Evolutionary conservation across 2,113 vertebrate genomes (phyloP).

Genomic region (Holacanthus passer): DNA sequence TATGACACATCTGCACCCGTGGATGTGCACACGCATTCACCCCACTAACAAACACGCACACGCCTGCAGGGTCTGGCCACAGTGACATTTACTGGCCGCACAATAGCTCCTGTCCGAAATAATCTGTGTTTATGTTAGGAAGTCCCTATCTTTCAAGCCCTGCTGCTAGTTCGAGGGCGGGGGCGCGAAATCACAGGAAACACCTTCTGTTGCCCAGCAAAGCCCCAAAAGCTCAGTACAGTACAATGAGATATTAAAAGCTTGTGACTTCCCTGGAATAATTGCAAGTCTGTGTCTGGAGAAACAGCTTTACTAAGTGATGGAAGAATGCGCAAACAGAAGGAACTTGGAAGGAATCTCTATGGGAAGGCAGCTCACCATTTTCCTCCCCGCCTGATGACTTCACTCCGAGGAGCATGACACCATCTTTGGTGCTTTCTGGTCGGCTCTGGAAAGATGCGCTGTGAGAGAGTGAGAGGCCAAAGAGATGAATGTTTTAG

Average conservation of each 20-base stretch:
- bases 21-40: slow-evolving; percentile 22
- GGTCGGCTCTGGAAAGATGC: slow-evolving; percentile 85
- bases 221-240: slow-evolving; percentile 49
- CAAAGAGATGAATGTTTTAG: background rate
- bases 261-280: slow-evolving; percentile 69
- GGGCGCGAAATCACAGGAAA: slow-evolving; percentile 83
- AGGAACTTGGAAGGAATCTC: slow-evolving; percentile 15
- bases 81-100: slow-evolving; percentile 77
- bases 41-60: slow-evolving; percentile 6
- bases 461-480: slow-evolving; percentile 53
- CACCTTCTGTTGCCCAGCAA: slow-evolving; percentile 76
- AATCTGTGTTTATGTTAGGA: slow-evolving; percentile 80
- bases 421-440: slow-evolving; percentile 83
- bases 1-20: background rate
- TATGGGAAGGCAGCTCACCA: slow-evolving; percentile 72
- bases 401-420: slow-evolving; percentile 86
- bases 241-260: slow-evolving; percentile 85
- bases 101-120: slow-evolving; percentile 77
- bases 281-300: slow-evolving; percentile 49
- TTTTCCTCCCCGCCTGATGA: slow-evolving; percentile 78
- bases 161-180: slow-evolving; percentile 73
- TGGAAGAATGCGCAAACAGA: slow-evolving; percentile 54
- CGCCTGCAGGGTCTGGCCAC: slow-evolving; percentile 26
- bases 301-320: slow-evolving; percentile 31
- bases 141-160: slow-evolving; percentile 79